Evolutionary conservation across 2,797 vertebrate species (phyloP).

Genomic region (Hipposideros larvatus): DNA sequence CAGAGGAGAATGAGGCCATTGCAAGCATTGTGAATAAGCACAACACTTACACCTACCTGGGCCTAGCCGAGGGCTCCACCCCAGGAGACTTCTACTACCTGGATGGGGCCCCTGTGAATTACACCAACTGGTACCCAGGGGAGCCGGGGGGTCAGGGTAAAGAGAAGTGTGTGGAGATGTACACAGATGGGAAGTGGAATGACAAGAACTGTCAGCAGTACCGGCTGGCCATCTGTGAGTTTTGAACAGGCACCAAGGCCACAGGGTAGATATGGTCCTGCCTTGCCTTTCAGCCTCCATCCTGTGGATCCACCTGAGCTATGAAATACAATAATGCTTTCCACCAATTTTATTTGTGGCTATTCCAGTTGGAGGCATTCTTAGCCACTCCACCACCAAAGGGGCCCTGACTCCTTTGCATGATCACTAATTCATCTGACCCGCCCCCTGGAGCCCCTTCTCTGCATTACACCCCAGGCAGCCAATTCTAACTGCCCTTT

Average conservation of each 20-base stretch:
- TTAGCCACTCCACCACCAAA: neutral
- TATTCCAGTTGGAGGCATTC: neutral
- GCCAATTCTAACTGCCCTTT: neutral
- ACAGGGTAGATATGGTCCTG: neutral
- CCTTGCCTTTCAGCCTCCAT: neutral
- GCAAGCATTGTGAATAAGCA: slow-evolving; percentile 75
- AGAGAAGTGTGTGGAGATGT: slow-evolving; percentile 89
- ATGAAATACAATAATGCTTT: neutral
- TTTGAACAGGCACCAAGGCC: slow-evolving; percentile 72
- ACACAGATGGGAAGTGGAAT: slow-evolving; percentile 88
- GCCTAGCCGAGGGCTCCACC: slow-evolving; percentile 77
- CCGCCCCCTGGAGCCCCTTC: too few relatives aligned
- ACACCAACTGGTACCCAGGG: slow-evolving; percentile 85
- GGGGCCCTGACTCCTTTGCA: neutral
- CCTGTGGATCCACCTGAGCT: neutral
- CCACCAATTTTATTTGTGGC: neutral
- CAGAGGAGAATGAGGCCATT: slow-evolving; percentile 84
- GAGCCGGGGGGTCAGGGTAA: slow-evolving; percentile 84
- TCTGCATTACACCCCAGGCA: too few relatives aligned
- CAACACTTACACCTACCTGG: slow-evolving; percentile 85
- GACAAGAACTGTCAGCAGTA: slow-evolving; percentile 82
- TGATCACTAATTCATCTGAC: neutral
- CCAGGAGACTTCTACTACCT: slow-evolving; percentile 80
- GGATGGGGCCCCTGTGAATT: slow-evolving; percentile 74
- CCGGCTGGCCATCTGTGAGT: slow-evolving; percentile 86